Evolutionary conservation across 2,888 invertebrate species (phyloP).

Genomic region (Notodonta ziczac): DNA sequence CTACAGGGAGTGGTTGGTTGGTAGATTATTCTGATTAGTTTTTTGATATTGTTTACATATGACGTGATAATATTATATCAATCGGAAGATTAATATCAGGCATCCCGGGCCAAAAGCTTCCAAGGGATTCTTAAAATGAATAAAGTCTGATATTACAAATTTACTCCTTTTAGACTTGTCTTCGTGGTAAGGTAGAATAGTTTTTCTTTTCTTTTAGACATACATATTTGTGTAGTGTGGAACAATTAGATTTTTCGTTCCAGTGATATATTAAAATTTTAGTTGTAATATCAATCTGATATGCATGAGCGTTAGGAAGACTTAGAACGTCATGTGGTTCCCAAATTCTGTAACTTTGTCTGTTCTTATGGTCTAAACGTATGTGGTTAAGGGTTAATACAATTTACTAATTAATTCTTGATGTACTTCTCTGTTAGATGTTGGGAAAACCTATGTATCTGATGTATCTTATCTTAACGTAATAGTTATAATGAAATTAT

Average conservation of each 20-base stretch:
- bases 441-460: background rate
- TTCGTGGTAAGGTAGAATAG: constrained; percentile 54
- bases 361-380: background rate
- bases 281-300: constrained; percentile 11
- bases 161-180: constrained; percentile 57
- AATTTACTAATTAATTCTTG: background rate
- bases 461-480: constrained; percentile 7
- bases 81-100: constrained; percentile 5
- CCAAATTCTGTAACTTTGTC: constrained; percentile 13
- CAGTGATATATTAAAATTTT: constrained; percentile 45
- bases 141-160: constrained; percentile 11
- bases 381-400: background rate
- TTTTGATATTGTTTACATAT: constrained; percentile 37
- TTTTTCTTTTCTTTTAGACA: constrained; percentile 62
- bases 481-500: constrained; percentile 2
- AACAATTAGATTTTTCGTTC: constrained; percentile 44
- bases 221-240: constrained; percentile 59
- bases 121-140: background rate
- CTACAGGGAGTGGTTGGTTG: constrained; percentile 50
- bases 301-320: background rate
- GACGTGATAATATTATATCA: constrained; percentile 8
- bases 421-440: background rate
- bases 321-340: constrained; percentile 12
- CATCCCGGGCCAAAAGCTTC: constrained; percentile 2
- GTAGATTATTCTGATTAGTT: constrained; percentile 26